Percentiles rank a stretch among this genome's conserved stretches.
These are phyloP conservation scores for Leuciscus waleckii DNA, from an alignment of 2,797 vertebrate species.

Conservation along the genomic window DNA sequence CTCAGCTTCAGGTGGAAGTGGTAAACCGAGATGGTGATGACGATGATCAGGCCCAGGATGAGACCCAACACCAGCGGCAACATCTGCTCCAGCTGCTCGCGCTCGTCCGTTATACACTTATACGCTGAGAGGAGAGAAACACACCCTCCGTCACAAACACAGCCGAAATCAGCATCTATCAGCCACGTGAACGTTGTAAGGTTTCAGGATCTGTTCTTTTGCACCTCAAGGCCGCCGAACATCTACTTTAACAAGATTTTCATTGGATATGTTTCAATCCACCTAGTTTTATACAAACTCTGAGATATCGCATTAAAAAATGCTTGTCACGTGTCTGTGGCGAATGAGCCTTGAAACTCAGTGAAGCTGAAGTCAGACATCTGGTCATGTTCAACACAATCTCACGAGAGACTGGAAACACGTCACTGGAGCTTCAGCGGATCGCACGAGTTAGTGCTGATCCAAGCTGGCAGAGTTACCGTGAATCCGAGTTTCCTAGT, in stretches of 20 bases:
- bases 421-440: no score
- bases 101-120: conserved; percentile 93
- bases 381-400: no score
- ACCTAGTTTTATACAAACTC: neutral
- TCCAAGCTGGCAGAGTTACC: no score
- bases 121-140: conserved; percentile 71
- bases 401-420: no score
- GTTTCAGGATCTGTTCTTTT: neutral
- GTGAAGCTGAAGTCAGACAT: no score
- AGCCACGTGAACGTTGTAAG: no score
- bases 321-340: no score
- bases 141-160: neutral
- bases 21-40: conserved; percentile 90
- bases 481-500: no score
- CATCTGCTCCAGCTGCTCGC: conserved; percentile 92
- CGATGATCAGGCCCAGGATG: conserved; percentile 89
- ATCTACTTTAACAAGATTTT: neutral
- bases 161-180: neutral
- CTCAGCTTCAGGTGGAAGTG: conserved; percentile 95
- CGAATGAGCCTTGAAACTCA: no score
- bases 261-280: neutral
- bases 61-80: conserved; percentile 92
- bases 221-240: neutral
- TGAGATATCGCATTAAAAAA: neutral
- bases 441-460: no score